Evolutionary conservation across 2,113 vertebrate species (phyloP).

Genomic region (Ictalurus punctatus): DNA sequence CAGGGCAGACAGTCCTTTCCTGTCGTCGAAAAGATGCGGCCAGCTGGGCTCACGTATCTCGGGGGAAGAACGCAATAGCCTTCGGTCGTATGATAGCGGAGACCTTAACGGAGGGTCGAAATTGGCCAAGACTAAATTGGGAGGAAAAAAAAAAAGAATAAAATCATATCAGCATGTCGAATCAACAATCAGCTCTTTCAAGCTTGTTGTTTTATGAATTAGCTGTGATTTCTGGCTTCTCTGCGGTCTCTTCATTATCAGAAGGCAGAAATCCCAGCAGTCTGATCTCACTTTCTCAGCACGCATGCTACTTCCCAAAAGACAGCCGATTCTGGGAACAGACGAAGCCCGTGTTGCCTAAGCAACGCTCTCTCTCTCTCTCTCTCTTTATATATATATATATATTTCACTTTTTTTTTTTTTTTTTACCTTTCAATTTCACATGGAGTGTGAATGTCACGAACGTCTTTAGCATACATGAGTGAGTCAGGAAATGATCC

Average conservation of each 20-base stretch:
- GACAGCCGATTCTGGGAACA: not conserved
- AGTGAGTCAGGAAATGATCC: not conserved
- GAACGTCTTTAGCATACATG: not conserved
- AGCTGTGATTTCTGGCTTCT: not conserved
- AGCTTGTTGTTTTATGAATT: not conserved
- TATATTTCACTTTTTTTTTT: no score
- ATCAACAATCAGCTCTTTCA: not conserved
- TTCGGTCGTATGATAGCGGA: not conserved
- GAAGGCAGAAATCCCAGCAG: not conserved
- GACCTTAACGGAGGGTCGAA: not conserved
- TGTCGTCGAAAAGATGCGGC: not conserved
- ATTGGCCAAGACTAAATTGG: not conserved
- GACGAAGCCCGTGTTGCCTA: not conserved
- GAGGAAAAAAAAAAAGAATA: not conserved
- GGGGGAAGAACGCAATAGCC: not conserved
- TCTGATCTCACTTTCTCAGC: not conserved
- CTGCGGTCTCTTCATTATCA: not conserved
- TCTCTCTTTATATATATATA: no score
- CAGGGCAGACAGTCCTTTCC: not conserved
- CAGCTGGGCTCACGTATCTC: not conserved
- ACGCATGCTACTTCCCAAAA: not conserved
- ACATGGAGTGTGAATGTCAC: conserved; percentile 22
- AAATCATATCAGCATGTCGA: not conserved
- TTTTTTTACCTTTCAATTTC: not conserved
- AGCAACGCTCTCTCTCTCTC: not conserved